Conservation (phyloP, 2,797 vertebrate genomes). For the Tapera naevia region DNA sequence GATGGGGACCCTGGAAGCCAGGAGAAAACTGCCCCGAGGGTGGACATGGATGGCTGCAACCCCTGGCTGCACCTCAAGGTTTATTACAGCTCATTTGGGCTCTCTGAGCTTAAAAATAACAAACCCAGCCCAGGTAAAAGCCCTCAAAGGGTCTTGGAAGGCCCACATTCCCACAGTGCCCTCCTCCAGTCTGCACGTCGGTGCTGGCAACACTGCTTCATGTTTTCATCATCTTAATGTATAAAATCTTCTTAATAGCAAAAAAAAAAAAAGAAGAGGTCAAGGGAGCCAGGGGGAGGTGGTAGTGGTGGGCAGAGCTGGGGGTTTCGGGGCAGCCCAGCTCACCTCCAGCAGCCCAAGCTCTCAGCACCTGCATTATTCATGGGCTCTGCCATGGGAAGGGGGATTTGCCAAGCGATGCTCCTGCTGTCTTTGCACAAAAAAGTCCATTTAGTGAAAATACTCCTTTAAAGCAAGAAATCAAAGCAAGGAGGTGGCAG, state of each 20-base stretch:
- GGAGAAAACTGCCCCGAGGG: background rate
- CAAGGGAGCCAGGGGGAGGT: background rate
- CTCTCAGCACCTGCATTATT: constrained; percentile 49
- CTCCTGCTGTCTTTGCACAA: constrained; percentile 53
- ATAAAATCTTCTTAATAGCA: background rate
- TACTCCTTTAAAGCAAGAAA: constrained; percentile 24
- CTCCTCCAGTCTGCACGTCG: background rate
- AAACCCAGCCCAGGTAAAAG: background rate
- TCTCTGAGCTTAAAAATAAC: background rate
- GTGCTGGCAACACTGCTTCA: background rate
- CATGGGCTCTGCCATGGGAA: background rate
- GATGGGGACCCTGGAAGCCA: background rate
- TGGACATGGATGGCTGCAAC: background rate
- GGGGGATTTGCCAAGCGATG: constrained; percentile 47
- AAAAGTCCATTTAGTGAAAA: constrained; percentile 60
- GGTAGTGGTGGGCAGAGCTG: background rate
- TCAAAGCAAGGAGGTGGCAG: background rate
- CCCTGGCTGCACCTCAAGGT: background rate
- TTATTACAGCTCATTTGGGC: background rate
- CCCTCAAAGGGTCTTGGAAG: rapidly evolving
- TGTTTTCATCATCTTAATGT: background rate
- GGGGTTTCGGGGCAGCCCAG: background rate
- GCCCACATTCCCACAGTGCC: background rate
- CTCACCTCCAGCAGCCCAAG: background rate
- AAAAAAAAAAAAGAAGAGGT: background rate